phyloP scores from a whole-genome alignment of 2,888 invertebrate species.

The Harpalus rufipes region DNA sequence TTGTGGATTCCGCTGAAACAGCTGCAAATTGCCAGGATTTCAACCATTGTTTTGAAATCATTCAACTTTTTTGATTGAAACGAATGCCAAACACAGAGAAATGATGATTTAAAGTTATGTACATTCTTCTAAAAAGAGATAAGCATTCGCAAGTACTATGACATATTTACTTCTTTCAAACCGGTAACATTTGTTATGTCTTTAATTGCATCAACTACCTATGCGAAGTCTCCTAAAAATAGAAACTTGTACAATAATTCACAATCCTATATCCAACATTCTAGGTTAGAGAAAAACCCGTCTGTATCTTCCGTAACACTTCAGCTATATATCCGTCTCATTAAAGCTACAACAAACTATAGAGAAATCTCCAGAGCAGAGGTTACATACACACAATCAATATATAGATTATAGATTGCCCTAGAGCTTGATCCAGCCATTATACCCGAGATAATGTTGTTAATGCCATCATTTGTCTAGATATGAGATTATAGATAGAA shows the following conservation, averaged over 20 bases:
- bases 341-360: conserved; percentile 8
- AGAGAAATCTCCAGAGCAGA: conserved; percentile 8
- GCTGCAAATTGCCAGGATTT: no score
- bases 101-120: no score
- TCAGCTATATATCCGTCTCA: neutral
- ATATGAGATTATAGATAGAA: neutral
- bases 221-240: neutral
- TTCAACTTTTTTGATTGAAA: no score
- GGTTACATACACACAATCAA: conserved; percentile 13
- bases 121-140: no score
- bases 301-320: conserved; percentile 20
- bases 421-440: neutral
- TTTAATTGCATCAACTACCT: no score
- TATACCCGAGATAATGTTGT: conserved; percentile 16
- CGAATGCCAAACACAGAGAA: no score
- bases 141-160: no score
- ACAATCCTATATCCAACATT: conserved; percentile 13
- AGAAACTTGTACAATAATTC: neutral
- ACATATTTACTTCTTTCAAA: no score
- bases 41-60: no score
- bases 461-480: neutral
- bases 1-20: no score
- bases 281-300: conserved; percentile 19
- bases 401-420: conserved; percentile 16
- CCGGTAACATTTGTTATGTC: no score